phyloP scores from a whole-genome alignment of 2,113 vertebrate species.

The Hemibagrus wyckioides region DNA sequence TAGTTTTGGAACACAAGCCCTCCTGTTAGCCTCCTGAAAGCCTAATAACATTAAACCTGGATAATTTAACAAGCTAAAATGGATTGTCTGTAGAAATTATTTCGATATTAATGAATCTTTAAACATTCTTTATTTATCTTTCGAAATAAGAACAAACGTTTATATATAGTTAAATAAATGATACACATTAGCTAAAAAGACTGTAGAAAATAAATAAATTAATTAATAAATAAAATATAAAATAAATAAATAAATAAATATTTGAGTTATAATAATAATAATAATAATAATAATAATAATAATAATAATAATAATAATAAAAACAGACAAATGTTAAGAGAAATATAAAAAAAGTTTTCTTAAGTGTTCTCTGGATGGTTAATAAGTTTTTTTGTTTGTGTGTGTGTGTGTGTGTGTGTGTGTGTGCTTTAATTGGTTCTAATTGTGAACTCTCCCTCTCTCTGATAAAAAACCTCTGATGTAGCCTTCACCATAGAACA shows the following conservation, averaged over 20 bases:
- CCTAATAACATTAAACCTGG: neutral
- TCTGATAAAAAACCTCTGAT: neutral
- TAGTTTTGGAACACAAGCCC: neutral
- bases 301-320: neutral
- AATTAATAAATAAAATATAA: neutral
- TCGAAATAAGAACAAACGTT: neutral
- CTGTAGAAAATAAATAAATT: too few relatives aligned
- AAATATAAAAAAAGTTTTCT: neutral
- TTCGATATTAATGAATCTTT: neutral
- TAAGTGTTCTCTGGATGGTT: neutral
- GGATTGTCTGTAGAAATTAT: neutral
- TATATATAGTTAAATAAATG: neutral
- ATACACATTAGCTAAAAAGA: neutral
- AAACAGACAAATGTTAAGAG: slow-evolving; percentile 13
- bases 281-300: too few relatives aligned
- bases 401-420: too few relatives aligned
- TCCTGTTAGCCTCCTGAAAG: neutral
- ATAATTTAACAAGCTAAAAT: neutral
- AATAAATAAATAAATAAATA: too few relatives aligned
- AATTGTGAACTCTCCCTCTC: neutral
- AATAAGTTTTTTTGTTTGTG: neutral
- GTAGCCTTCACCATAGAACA: neutral
- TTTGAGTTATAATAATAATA: too few relatives aligned
- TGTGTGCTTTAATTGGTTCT: neutral
- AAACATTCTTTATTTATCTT: neutral